A percentile compares a stretch with the other conserved stretches of the same genome.
Evolutionary conservation across 2,797 vertebrate genomes (phyloP).

Genomic region (Picus viridis): DNA sequence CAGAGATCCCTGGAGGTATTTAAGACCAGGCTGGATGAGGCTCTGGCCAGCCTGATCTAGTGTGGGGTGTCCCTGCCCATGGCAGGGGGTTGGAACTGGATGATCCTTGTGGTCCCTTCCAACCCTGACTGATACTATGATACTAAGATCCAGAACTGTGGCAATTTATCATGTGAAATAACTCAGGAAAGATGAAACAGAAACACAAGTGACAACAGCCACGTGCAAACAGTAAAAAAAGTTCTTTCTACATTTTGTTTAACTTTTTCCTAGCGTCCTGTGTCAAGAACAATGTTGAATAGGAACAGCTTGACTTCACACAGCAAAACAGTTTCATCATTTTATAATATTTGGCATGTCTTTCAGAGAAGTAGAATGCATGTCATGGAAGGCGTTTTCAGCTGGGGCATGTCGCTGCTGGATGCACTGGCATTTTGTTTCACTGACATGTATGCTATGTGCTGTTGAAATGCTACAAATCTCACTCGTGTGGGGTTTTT

Average conservation of each 20-base stretch:
- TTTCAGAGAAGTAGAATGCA: slow-evolving; percentile 24
- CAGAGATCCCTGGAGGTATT: neutral
- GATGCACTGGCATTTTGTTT: neutral
- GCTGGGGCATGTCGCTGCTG: slow-evolving; percentile 30
- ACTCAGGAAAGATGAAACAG: neutral
- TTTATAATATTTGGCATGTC: slow-evolving; percentile 2
- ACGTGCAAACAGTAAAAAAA: neutral
- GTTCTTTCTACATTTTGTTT: neutral
- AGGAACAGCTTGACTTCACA: neutral
- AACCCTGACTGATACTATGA: too few relatives aligned
- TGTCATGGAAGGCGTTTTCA: neutral
- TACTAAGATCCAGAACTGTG: neutral
- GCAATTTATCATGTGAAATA: neutral
- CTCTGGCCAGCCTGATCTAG: too few relatives aligned
- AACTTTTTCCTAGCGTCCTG: neutral
- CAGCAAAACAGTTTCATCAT: neutral
- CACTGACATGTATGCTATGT: neutral
- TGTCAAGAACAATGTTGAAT: neutral
- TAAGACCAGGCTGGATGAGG: too few relatives aligned
- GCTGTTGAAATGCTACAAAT: slow-evolving; percentile 32
- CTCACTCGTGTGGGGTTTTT: neutral
- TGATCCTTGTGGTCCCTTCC: too few relatives aligned
- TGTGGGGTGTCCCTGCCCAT: too few relatives aligned
- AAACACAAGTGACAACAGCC: neutral
- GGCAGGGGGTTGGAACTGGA: too few relatives aligned